Base-by-base conservation (phyloP, 92 coral and sea anemone genomes). In the Phenganax subtilis region DNA sequence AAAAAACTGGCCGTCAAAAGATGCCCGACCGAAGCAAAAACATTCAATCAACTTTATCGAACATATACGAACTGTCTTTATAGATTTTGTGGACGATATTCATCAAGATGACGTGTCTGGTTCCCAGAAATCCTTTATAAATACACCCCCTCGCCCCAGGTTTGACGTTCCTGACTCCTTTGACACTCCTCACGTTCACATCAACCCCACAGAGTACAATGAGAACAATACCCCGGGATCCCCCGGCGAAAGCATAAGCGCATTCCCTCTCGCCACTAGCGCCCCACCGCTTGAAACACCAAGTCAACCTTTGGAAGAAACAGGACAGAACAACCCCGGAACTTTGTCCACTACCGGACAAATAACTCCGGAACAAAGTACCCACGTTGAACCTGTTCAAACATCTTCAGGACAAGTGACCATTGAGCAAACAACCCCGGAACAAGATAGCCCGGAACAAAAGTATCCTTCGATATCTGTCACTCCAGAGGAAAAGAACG, bases 321-420 rank as follows among this genome's bases (percentile, higher is more conserved):
- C 57, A 47, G 62, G 30, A 15, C 83, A 79, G 3, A 44, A 9
- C 57, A 12, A 51, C 29, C 60, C 60, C 57, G 83, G 60, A 17
- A 79, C 83, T 30, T 62, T 14, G 15, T 37, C 82, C 28, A 6
- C 12, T 17, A 53, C 80, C 66, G 65, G 54, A 31, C 60, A 73
- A 73, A 75, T 56, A 0, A 54, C 67, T 16, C 80, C 80, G 27
- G 81, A 14, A 30, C 81, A 16, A 28, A 14, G 27, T 12, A 31
- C 81, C 12, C 55, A 62, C 29, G 62, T 31, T 11, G 12, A 47
- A 71, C 55, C 76, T 37, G 54, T 86, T 84, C 52, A 91, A 83
- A 73, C 86, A 78, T 61, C 86, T 72, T 71, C 76, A 27, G 8
- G 86, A 74, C 64, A 85, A 84, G 29, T 91, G 88, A 63, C 91